These are phyloP conservation scores for Fregetta grallaria DNA, from an alignment of 2,113 vertebrate species.

Conservation along the genomic window DNA sequence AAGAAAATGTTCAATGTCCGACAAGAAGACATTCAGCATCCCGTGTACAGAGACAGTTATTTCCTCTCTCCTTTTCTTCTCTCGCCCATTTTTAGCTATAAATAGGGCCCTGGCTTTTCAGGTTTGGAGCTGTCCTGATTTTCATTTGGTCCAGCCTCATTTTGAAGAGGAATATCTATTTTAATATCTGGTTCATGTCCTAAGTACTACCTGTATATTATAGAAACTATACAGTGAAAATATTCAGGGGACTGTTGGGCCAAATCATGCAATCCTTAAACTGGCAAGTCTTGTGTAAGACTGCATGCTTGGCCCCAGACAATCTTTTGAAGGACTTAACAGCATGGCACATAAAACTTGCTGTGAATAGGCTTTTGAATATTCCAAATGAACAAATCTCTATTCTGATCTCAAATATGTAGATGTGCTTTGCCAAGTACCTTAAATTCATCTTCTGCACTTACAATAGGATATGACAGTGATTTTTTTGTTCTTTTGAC, in stretches of 20 bases:
- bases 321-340: neutral
- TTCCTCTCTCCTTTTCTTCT: neutral
- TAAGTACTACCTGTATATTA: neutral
- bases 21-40: neutral
- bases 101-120: neutral
- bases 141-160: neutral
- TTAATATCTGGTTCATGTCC: neutral
- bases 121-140: neutral
- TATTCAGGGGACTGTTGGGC: neutral
- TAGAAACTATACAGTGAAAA: neutral
- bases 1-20: neutral
- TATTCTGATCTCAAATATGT: neutral
- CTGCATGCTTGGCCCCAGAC: neutral
- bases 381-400: neutral
- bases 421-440: neutral
- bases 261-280: neutral
- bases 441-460: neutral
- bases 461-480: neutral
- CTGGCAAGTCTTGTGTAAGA: neutral
- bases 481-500: conserved; percentile 6
- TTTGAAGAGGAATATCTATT: conserved; percentile 6
- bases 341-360: neutral
- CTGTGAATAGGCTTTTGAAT: neutral
- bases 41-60: neutral
- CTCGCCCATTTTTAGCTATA: neutral